A percentile compares a stretch with the other conserved stretches of the same genome.
Conservation (phyloP, 2,113 vertebrate species). For the Bagarius yarrelli region DNA sequence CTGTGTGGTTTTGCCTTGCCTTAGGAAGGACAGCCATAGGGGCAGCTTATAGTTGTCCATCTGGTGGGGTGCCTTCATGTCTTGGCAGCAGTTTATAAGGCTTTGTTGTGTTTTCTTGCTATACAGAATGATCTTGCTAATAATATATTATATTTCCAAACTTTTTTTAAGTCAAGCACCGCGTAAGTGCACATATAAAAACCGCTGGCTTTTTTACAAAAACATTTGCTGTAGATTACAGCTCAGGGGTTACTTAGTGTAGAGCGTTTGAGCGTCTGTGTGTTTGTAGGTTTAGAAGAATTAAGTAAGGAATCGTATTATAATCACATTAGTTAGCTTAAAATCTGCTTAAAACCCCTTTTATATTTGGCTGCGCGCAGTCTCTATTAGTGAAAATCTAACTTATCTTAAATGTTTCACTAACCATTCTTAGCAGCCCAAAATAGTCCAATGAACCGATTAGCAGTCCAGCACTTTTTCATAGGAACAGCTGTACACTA, state of each 20-base stretch:
- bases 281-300: neutral
- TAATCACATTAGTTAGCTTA: neutral
- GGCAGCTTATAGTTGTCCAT: constrained; percentile 11
- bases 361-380: no score
- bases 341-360: neutral
- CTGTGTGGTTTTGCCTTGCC: constrained; percentile 27
- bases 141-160: constrained; percentile 10
- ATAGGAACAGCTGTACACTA: no score
- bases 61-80: constrained; percentile 16
- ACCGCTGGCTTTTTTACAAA: neutral
- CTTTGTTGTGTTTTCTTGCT: neutral
- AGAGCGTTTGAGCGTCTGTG: neutral
- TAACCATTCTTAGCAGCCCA: neutral
- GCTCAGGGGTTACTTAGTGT: neutral
- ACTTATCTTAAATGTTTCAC: neutral
- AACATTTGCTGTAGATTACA: constrained; percentile 9
- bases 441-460: no score
- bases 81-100: neutral
- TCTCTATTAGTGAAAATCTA: neutral
- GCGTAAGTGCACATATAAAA: constrained; percentile 6
- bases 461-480: no score
- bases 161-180: neutral
- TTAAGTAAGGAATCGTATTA: neutral
- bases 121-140: neutral
- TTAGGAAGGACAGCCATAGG: constrained; percentile 40